Evolutionary conservation across 2,888 invertebrate species (phyloP).

Genomic region (Ormyrus pomaceus): DNA sequence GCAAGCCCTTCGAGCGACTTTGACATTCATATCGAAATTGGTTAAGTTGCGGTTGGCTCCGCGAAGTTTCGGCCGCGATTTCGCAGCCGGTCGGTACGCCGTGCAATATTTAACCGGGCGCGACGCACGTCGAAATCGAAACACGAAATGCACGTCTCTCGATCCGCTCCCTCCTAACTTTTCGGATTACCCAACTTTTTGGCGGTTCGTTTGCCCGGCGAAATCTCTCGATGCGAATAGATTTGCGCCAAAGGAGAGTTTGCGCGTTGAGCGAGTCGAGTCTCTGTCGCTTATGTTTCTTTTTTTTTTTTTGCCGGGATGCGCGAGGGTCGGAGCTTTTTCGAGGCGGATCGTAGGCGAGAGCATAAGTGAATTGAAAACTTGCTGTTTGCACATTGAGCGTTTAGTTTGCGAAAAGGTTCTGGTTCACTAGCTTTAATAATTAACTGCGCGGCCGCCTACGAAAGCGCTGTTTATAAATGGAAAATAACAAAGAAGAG

Average conservation of each 20-base stretch:
- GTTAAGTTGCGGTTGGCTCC: conserved; percentile 57
- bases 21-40: conserved; percentile 64
- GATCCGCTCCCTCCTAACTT: conserved; percentile 16
- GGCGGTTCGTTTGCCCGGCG: background rate
- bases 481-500: too few relatives aligned
- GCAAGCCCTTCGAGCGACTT: conserved; percentile 17
- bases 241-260: background rate
- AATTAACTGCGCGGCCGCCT: too few relatives aligned
- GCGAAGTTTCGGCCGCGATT: conserved; percentile 29
- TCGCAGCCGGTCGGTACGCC: conserved; percentile 2
- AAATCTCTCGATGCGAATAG: background rate
- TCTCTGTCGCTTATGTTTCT: background rate
- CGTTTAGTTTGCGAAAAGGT: too few relatives aligned
- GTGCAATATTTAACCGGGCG: conserved; percentile 38
- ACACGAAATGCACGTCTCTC: conserved; percentile 1
- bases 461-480: too few relatives aligned
- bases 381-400: background rate
- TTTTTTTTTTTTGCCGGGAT: background rate
- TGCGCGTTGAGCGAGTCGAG: background rate
- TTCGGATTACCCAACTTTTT: conserved; percentile 15
- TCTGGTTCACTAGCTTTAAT: too few relatives aligned
- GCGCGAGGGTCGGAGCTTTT: background rate
- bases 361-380: background rate
- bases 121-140: conserved; percentile 25
- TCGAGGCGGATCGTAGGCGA: background rate